phyloP scores from a whole-genome alignment of 2,797 vertebrate genomes.

The Natrix natrix region DNA sequence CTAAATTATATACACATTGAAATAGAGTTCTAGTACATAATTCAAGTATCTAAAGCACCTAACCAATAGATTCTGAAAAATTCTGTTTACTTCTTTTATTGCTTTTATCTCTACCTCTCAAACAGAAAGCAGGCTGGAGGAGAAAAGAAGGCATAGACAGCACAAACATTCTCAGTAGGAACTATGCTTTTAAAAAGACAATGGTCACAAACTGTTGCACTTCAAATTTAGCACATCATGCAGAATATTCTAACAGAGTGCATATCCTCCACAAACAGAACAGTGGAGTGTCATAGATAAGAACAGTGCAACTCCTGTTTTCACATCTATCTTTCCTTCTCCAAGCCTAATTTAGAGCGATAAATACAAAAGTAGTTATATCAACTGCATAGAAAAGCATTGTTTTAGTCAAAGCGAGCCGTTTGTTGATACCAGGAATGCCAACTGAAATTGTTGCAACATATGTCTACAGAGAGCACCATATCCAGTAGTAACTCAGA shows the following conservation, averaged over 20 bases:
- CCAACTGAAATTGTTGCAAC: background rate
- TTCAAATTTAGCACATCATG: background rate
- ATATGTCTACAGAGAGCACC: background rate
- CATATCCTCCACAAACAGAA: background rate
- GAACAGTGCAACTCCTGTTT: background rate
- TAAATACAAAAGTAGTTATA: background rate
- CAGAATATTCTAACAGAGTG: background rate
- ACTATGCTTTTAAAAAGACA: background rate
- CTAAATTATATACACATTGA: conserved; percentile 31
- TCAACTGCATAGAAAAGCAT: background rate
- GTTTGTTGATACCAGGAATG: background rate
- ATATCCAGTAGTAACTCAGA: background rate
- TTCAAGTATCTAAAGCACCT: conserved; percentile 73
- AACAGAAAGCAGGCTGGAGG: conserved; percentile 28
- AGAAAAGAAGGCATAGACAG: conserved; percentile 30
- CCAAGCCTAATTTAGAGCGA: background rate
- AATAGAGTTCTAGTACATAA: conserved; percentile 52
- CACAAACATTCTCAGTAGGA: conserved; percentile 9
- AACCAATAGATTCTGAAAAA: conserved; percentile 59
- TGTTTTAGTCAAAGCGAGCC: background rate
- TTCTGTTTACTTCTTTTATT: conserved; percentile 47
- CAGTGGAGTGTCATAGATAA: background rate
- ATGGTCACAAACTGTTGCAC: background rate
- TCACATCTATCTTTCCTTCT: background rate
- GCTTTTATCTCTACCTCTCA: conserved; percentile 55